Evolutionary conservation across 2,888 invertebrate genomes (phyloP).

Genomic region (Cheilosia impressa): DNA sequence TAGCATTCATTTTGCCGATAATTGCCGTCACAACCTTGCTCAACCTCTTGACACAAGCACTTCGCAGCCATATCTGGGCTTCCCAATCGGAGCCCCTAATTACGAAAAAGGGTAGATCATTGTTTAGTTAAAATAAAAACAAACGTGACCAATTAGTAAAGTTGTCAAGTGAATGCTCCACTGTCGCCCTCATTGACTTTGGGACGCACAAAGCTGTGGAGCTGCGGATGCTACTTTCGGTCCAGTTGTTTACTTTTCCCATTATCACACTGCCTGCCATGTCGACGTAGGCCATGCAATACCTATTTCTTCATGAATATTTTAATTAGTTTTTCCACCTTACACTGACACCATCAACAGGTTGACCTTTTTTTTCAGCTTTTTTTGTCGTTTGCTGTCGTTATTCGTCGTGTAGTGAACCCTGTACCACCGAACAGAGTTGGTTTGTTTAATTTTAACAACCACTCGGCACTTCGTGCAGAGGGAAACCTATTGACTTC

Average conservation of each 20-base stretch:
- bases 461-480: not conserved
- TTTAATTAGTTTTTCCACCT: constrained; percentile 69
- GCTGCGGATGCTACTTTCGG: constrained; percentile 13
- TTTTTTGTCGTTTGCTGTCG: not conserved
- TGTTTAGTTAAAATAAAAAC: constrained; percentile 35
- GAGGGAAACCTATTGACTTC: constrained; percentile 14
- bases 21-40: no score
- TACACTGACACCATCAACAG: constrained; percentile 52
- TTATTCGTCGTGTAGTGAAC: not conserved
- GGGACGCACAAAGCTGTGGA: not conserved
- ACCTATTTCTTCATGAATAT: constrained; percentile 66
- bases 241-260: constrained; percentile 39
- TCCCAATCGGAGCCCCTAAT: constrained; percentile 12
- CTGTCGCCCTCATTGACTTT: not conserved
- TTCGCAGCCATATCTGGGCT: not conserved
- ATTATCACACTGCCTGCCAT: no score
- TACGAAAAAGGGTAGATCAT: constrained; percentile 15
- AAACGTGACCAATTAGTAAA: constrained; percentile 71
- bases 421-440: not conserved
- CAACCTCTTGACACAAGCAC: no score
- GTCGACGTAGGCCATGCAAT: no score
- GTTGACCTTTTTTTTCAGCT: constrained; percentile 47
- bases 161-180: constrained; percentile 58
- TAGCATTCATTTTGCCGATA: no score
- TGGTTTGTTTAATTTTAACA: constrained; percentile 33